Evolutionary conservation across 2,113 vertebrate species (phyloP).

Genomic region (Willisornis vidua): DNA sequence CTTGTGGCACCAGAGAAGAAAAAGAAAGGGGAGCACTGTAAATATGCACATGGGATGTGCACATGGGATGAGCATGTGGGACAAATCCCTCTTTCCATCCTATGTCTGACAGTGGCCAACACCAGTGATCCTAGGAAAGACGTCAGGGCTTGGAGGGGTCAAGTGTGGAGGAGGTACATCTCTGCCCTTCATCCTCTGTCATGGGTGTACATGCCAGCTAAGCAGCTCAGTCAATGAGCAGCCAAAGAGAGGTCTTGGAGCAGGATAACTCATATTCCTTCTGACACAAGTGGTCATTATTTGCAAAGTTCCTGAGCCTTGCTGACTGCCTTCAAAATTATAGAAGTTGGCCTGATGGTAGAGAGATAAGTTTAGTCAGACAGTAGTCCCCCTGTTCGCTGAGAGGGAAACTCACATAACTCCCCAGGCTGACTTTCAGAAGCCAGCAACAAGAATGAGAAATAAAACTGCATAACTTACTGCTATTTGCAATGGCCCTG

Average conservation of each 20-base stretch:
- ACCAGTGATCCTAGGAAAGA: neutral
- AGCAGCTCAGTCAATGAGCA: neutral
- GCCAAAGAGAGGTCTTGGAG: neutral
- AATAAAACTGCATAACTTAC: slow-evolving; percentile 38
- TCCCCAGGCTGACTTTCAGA: neutral
- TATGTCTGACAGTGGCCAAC: neutral
- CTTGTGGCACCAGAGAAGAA: neutral
- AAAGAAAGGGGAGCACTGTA: neutral
- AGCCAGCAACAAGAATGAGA: slow-evolving; percentile 3
- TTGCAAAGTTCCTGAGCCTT: neutral
- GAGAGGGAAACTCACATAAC: neutral
- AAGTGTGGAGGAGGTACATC: neutral
- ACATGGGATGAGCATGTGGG: accelerated
- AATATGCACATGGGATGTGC: neutral
- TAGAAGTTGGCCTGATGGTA: neutral
- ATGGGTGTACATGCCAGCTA: neutral
- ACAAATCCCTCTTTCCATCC: neutral
- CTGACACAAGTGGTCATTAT: neutral
- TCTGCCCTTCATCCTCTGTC: neutral
- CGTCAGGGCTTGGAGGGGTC: neutral
- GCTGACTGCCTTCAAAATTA: neutral
- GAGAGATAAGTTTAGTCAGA: neutral
- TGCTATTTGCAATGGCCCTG: neutral
- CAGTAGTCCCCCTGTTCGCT: accelerated
- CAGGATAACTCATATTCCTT: neutral